Evolutionary conservation across 2,888 invertebrate genomes (phyloP).

Genomic region (Hypomecis punctinalis): DNA sequence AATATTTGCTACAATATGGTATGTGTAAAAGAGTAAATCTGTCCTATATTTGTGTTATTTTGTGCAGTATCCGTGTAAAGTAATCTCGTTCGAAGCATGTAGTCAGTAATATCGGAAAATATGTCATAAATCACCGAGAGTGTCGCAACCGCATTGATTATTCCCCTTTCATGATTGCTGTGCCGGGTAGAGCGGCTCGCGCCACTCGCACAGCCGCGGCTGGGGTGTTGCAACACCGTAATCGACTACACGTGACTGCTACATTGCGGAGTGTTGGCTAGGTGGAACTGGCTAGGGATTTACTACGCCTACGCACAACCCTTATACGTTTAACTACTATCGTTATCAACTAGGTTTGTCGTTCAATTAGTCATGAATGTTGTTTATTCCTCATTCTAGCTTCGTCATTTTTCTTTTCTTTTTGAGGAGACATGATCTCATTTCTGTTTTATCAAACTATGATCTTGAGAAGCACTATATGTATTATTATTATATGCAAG

Average conservation of each 20-base stretch:
- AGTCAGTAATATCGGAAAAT: conserved; percentile 2
- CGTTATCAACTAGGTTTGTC: neutral
- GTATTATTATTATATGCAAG: conserved; percentile 5
- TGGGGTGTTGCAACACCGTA: conserved; percentile 39
- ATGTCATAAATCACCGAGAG: conserved; percentile 44
- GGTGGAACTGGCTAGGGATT: conserved; percentile 24
- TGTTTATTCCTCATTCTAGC: neutral
- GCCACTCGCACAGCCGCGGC: conserved; percentile 31
- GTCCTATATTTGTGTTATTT: too few relatives aligned
- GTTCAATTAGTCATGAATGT: neutral
- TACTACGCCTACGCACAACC: conserved; percentile 4
- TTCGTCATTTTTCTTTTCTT: too few relatives aligned
- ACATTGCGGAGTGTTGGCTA: conserved; percentile 11
- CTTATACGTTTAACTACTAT: neutral
- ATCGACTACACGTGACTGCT: conserved; percentile 39
- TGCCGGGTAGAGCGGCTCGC: conserved; percentile 31
- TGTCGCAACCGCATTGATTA: conserved; percentile 48
- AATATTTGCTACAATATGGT: too few relatives aligned
- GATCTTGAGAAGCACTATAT: neutral
- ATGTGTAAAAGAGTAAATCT: too few relatives aligned
- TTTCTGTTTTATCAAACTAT: too few relatives aligned
- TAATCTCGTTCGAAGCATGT: conserved; percentile 4
- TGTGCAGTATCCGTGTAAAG: neutral
- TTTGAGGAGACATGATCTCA: too few relatives aligned
- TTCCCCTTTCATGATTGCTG: conserved; percentile 46